phyloP scores from a whole-genome alignment of 64 coral and sea anemone genomes.

The Anthopleura sola region DNA sequence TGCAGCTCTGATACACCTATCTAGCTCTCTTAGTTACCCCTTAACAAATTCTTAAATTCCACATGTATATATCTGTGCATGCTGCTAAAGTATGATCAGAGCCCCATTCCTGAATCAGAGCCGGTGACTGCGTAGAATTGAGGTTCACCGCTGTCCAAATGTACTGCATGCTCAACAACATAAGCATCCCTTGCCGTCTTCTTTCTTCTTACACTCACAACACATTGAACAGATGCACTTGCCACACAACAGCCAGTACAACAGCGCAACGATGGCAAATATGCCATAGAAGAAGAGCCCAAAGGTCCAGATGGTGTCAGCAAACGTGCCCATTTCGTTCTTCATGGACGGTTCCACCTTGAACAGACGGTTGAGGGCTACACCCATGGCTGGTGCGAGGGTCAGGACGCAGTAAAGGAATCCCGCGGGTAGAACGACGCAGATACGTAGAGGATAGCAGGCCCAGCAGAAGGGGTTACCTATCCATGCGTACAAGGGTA shows the following conservation, averaged over 20 bases:
- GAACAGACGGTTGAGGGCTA: constrained; percentile 89
- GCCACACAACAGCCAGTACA: constrained; percentile 80
- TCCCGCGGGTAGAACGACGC: constrained; percentile 81
- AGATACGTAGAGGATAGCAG: constrained; percentile 78
- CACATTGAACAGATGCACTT: constrained; percentile 55
- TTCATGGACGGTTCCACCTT: constrained; percentile 71
- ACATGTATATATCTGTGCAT: neutral
- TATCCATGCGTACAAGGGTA: constrained; percentile 85
- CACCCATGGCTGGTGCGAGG: constrained; percentile 81
- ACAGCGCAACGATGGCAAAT: constrained; percentile 41
- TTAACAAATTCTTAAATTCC: no score
- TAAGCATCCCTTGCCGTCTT: constrained; percentile 68
- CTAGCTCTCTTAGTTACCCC: no score
- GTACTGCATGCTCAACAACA: constrained; percentile 38
- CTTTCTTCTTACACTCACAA: constrained; percentile 68
- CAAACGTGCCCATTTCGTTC: constrained; percentile 71
- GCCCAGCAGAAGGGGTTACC: constrained; percentile 95
- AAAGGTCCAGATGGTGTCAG: constrained; percentile 88
- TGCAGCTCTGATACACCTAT: no score
- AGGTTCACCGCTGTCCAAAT: neutral
- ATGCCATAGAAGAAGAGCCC: constrained; percentile 93
- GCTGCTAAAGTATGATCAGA: neutral
- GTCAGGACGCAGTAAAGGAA: constrained; percentile 85
- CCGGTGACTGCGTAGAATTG: neutral
- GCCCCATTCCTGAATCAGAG: neutral